Evolutionary conservation across 2,797 vertebrate genomes (phyloP), one percentile per base, ranked within the genome.

Genomic region (Lepilemur septentrionalis): DNA sequence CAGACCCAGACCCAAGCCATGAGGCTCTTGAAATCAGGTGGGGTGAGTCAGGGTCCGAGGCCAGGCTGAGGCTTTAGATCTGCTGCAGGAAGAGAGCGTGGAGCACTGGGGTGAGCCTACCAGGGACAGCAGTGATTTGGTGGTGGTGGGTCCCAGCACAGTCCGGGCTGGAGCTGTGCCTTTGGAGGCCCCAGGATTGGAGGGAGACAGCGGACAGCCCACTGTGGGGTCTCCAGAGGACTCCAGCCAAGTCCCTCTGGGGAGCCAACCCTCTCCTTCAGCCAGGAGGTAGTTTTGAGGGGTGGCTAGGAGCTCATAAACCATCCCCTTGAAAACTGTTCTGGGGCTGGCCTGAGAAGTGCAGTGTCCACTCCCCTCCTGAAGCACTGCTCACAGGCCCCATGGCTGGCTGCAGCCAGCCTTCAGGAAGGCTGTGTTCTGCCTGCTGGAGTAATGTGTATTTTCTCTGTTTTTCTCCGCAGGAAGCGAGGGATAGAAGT

Each of bases 401-500:
- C 35, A 41, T 14, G 30, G 65, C 46, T 30, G 75, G n/a, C 82
- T 17, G 2, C 17, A 4, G n/a, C 4, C 50, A 41, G n/a, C 6
- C 7, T 61, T 94, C 59, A 63, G 80, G 69, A 79, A 89, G 69
- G 10, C 90, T 82, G 91, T 20, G 30, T 8, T 59, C 41, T 1
- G 0, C 80, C 98, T 89, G 78, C 63, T 96, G 69, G 96, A 85
- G 82, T 94, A 96, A 98, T 63, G 25, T 32, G 80, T 95, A 90
- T 98, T 97, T 75, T 98, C 91, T 97, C 11, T 97, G 93, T 73
- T 97, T 97, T 95, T 97, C 98, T 96, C 98, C 98, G 75, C 98
- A 99, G 99, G 98, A 99, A 99, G 99, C 99, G 99, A 98, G 99
- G 99, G 94, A 99, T 99, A 96, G 99, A 99, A 98, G 99, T 99